Evolutionary conservation across 2,797 vertebrate genomes (phyloP), one percentile per base, ranked within the genome.

Genomic region (Catostomus latipinnis): DNA sequence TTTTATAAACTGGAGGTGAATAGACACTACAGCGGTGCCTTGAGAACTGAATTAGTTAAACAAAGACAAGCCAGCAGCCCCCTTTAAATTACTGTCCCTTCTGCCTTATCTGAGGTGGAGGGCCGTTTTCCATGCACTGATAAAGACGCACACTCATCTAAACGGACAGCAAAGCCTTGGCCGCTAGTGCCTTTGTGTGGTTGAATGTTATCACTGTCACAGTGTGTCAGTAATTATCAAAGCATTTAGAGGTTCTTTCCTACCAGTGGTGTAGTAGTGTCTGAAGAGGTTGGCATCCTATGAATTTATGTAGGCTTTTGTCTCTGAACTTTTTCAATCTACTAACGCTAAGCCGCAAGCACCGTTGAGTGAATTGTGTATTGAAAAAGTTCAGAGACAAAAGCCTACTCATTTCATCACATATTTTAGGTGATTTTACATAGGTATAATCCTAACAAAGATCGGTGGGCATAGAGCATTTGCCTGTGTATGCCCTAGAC

Each of bases 171-270:
- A 70, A 66, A 22, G 70, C 62, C 61, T 53, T 48, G 65, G 71
- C 57, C 11, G 14, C 63, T 81, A 70, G 52, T 61, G 81, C 77
- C 56, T 82, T 86, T 82, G 77, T 86, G 63, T 45, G 49, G 75
- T 54, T 85, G 60, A 87, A 84, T 87, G 86, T 85, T 87, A 87
- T 87, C 84, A 63, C 74, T 73, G 43, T 70, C 75, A 74, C 80
- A 70, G 62, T 46, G n/a, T 11, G 72, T 52, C 50, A 66, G 67
- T 58, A 75, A 83, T 82, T 83, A 76, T 58, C 46, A 56, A 4
- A 63, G 45, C 60, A 52, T 68, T 82, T 56, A 62, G 74, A 67
- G 58, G 75, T 22, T 54, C 76, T n/a, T 22, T 54, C 76, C 18
- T 14, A 49, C 16, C 34, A 34, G 34, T 34, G 34, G 34, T 34